A percentile compares a stretch with the other conserved stretches of the same genome.
Conservation (phyloP, 2,113 vertebrate species). For the Lophius piscatorius region DNA sequence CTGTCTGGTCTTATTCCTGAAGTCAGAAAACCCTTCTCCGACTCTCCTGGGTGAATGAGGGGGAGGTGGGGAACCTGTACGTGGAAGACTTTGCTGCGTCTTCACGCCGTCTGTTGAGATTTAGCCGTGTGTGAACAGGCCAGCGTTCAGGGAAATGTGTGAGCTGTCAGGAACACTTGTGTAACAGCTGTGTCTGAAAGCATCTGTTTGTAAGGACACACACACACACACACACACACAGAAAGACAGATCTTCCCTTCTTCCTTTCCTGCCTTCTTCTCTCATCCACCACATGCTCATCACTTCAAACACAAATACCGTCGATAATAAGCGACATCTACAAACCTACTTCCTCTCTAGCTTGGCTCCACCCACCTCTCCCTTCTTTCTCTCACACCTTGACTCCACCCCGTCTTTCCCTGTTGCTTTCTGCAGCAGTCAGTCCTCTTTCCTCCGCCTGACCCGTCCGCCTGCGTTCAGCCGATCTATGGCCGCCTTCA, state of each 20-base stretch:
- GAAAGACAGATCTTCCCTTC: background rate
- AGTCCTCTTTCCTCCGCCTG: slow-evolving; percentile 21
- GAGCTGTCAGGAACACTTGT: slow-evolving; percentile 49
- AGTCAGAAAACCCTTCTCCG: too few relatives aligned
- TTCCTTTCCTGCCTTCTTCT: background rate
- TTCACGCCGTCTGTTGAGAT: too few relatives aligned
- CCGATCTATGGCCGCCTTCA: slow-evolving; percentile 34
- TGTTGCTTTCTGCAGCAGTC: background rate
- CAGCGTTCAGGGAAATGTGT: background rate
- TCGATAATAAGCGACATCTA: too few relatives aligned
- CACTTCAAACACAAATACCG: too few relatives aligned
- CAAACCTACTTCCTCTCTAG: too few relatives aligned
- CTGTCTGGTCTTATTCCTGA: too few relatives aligned
- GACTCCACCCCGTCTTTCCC: slow-evolving; percentile 1
- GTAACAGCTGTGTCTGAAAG: slow-evolving; percentile 42
- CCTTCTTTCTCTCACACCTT: background rate
- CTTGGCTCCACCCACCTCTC: slow-evolving; percentile 8
- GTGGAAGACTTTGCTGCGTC: too few relatives aligned
- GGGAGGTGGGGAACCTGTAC: too few relatives aligned
- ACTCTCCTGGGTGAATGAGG: too few relatives aligned
- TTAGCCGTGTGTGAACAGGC: background rate
- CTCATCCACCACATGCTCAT: background rate
- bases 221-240: background rate
- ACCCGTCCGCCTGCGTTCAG: slow-evolving; percentile 24
- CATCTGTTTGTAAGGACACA: slow-evolving; percentile 10